Evolutionary conservation across 2,888 invertebrate genomes (phyloP), one percentile per base, ranked within the genome.

Genomic region (Megalurothrips usitatus): DNA sequence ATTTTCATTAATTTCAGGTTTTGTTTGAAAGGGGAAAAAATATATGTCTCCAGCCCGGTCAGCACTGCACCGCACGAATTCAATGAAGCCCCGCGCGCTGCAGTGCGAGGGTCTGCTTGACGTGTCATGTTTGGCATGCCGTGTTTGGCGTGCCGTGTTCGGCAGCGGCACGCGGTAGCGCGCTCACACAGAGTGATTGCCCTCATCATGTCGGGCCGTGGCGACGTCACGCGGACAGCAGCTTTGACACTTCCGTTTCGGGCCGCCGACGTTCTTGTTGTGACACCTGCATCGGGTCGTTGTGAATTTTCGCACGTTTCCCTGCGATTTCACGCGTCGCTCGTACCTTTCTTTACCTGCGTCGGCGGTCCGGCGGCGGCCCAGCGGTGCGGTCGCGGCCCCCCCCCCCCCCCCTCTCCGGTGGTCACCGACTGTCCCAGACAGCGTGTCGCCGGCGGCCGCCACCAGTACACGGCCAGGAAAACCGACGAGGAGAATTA

Each of bases 241-340:
- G 68, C 68, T 75, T 75, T 75, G 68, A 75, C 68, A 75, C 68
- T 75, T 75, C 68, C 68, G 68, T 68, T 68, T n/a, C 17, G 58
- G 34, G 34, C 34, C 9, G 26, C 58, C 58, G 58, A 58, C 58
- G 14, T 43, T 58, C 68, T 75, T 75, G 68, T 75, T 75, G 68
- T 75, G 68, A 75, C 68, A 75, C 68, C 68, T 75, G 68, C 68
- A 75, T n/a, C 52, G 17, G 68, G 26, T 26, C 68, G 68, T 75
- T 75, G 68, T 3, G 68, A 75, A 75, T 75, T 75, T 75, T 75
- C 68, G 68, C 68, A 75, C 68, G 68, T 75, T 23, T 23, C 68
- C 68, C 26, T 75, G 68, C 68, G 26, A 75, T 75, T 75, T 75
- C 68, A 75, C 68, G 68, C 68, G 68, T 26, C 68, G 68, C 23